phyloP scores from a whole-genome alignment of 2,797 vertebrate species.

The Sebastes steindachneri region DNA sequence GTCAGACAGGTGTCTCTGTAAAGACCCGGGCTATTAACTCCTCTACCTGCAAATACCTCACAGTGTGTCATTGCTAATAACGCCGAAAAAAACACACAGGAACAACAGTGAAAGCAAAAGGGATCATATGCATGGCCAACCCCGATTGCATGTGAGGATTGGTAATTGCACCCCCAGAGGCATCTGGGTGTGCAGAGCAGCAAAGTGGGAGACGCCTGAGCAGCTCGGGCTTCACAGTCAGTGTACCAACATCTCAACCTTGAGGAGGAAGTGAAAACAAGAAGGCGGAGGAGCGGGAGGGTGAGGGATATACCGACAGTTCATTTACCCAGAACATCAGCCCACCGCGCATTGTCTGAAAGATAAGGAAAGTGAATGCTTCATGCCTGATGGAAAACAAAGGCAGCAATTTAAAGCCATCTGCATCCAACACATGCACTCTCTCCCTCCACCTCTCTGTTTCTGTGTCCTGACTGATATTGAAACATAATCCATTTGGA shows the following conservation, averaged over 20 bases:
- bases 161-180: constrained; percentile 85
- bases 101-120: constrained; percentile 71
- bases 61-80: constrained; percentile 79
- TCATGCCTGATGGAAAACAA: constrained; percentile 86
- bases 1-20: constrained; percentile 79
- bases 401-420: constrained; percentile 88
- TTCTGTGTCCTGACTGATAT: constrained; percentile 83
- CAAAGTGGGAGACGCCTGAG: constrained; percentile 79
- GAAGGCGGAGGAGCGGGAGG: constrained; percentile 61
- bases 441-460: constrained; percentile 55
- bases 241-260: constrained; percentile 79
- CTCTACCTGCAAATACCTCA: constrained; percentile 69
- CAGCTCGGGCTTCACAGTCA: constrained; percentile 67
- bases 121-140: constrained; percentile 82
- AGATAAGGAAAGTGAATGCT: constrained; percentile 84
- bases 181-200: constrained; percentile 81
- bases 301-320: constrained; percentile 83
- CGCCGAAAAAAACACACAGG: constrained; percentile 31
- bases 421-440: constrained; percentile 79
- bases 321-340: constrained; percentile 87
- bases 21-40: constrained; percentile 78
- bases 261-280: constrained; percentile 76
- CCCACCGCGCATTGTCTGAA: constrained; percentile 67
- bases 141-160: constrained; percentile 81
- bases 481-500: constrained; percentile 88